phyloP scores from a whole-genome alignment of 1,140 invertebrate species.

The Triops cancriformis region DNA sequence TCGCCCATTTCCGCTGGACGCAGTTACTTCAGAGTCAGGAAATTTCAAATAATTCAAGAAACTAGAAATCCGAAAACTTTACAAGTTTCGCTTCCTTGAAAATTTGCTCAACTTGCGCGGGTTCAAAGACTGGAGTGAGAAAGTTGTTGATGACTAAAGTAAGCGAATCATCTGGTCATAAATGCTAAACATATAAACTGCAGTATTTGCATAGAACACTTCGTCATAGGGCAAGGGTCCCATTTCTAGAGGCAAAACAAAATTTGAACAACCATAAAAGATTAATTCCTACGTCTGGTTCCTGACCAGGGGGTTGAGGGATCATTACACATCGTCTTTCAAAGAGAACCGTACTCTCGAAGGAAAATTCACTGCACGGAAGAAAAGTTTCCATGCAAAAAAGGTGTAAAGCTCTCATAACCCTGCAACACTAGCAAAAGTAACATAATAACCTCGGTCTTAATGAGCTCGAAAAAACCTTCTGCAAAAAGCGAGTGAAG shows the following conservation, averaged over 20 bases:
- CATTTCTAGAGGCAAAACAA: not conserved
- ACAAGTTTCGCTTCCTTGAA: no score
- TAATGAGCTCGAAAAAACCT: not conserved
- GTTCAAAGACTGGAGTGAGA: no score
- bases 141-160: no score
- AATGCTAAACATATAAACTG: not conserved
- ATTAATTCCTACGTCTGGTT: not conserved
- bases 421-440: not conserved
- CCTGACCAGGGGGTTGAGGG: not conserved
- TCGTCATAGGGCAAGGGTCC: not conserved
- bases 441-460: not conserved
- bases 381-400: no score
- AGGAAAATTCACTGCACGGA: no score
- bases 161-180: no score
- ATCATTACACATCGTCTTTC: not conserved
- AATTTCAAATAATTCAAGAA: no score
- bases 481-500: not conserved
- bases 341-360: not conserved
- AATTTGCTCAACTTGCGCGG: no score
- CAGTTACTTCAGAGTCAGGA: no score
- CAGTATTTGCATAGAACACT: not conserved
- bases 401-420: not conserved
- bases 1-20: no score
- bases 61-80: no score
- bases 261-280: not conserved